Percentiles rank a stretch among this genome's conserved stretches.
These are phyloP conservation scores for Drosophila sp. DNA, from an alignment of 1,140 invertebrate species.

Conservation along the genomic window DNA sequence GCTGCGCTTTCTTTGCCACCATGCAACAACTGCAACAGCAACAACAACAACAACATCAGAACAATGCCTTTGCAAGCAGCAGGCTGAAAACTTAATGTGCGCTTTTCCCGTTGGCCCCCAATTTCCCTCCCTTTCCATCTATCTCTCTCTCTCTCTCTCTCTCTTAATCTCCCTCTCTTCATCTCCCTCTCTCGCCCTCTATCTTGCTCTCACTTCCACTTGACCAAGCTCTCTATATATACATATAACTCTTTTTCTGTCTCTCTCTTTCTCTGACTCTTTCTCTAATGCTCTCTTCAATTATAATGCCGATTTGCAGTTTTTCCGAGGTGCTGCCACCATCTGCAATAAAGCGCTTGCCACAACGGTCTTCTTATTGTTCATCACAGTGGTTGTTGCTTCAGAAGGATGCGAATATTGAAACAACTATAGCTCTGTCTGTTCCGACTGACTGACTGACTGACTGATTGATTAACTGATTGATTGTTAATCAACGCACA, in stretches of 20 bases:
- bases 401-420: constrained; percentile 1
- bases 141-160: not conserved
- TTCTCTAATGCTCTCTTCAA: constrained; percentile 50
- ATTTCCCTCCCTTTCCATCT: not conserved
- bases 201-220: constrained; percentile 2
- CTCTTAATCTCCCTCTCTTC: constrained; percentile 3
- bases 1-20: constrained; percentile 69
- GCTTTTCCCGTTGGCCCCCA: constrained; percentile 52
- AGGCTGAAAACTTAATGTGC: constrained; percentile 74
- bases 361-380: constrained; percentile 14
- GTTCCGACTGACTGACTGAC: not conserved
- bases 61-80: constrained; percentile 61
- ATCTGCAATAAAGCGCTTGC: constrained; percentile 29
- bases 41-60: constrained; percentile 5
- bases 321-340: constrained; percentile 40
- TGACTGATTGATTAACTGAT: constrained; percentile 14
- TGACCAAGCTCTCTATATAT: not conserved
- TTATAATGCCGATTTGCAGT: constrained; percentile 50
- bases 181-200: too few relatives aligned
- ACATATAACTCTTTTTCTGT: not conserved
- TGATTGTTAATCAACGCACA: constrained; percentile 7
- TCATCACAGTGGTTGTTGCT: constrained; percentile 23
- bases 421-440: constrained; percentile 3
- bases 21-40: constrained; percentile 40
- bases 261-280: not conserved